Percentiles rank a stretch among this genome's conserved stretches.
These are phyloP conservation scores for Linepithema humile DNA, from an alignment of 1,140 invertebrate species.

Conservation along the genomic window DNA sequence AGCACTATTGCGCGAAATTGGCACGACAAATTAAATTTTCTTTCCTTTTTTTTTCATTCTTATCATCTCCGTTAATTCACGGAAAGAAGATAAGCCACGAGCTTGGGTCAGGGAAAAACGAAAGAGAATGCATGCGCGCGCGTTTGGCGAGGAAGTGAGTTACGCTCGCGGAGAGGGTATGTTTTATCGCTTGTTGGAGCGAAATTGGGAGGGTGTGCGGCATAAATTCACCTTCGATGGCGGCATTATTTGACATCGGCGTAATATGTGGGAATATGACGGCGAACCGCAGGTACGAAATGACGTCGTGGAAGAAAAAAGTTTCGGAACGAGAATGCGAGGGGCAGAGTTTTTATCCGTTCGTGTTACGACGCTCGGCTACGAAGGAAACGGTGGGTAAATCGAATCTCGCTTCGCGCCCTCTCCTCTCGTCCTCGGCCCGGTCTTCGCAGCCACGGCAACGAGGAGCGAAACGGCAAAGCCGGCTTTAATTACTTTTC, in stretches of 20 bases:
- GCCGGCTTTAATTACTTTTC: conserved; percentile 69
- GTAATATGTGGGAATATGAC: conserved; percentile 65
- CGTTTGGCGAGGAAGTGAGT: conserved; percentile 62
- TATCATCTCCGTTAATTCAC: neutral
- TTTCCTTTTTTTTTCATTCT: neutral
- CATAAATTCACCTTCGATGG: conserved; percentile 66
- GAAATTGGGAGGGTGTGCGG: conserved; percentile 51
- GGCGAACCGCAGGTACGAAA: conserved; percentile 38
- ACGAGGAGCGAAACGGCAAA: conserved; percentile 43
- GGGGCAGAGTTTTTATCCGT: conserved; percentile 60
- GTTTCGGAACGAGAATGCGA: conserved; percentile 7
- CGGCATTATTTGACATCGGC: conserved; percentile 65
- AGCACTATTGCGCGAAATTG: conserved; percentile 17
- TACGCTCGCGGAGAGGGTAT: conserved; percentile 42
- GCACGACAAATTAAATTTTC: conserved; percentile 30
- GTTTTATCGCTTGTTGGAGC: conserved; percentile 56
- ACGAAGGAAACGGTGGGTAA: conserved; percentile 57
- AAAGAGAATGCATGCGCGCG: conserved; percentile 38
- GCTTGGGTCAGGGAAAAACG: neutral
- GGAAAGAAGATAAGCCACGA: neutral
- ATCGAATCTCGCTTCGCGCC: conserved; percentile 52
- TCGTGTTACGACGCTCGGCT: conserved; percentile 53
- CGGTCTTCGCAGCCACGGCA: neutral
- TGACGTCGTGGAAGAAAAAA: conserved; percentile 54
- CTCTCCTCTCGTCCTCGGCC: neutral